Evolutionary conservation across 2,888 invertebrate genomes (phyloP), one percentile per base, ranked within the genome.

Genomic region (Papilio protenor): DNA sequence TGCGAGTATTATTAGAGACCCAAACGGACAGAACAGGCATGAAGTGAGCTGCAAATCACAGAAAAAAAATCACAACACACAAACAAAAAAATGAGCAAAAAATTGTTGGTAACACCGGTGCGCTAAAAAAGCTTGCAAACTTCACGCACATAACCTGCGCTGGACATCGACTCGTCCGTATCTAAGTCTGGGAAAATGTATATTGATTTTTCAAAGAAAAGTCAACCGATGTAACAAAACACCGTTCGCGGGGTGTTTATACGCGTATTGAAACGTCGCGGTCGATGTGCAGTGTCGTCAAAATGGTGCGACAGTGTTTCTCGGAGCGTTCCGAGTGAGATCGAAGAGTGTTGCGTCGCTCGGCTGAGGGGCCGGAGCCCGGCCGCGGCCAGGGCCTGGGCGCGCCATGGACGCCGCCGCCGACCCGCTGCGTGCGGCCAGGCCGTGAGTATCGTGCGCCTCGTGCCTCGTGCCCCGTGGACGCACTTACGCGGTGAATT

Each of bases 81-180:
- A 92, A 92, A 94, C 92, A 92, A 94, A 95, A 83, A 95, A 95
- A 94, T 93, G 88, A 91, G 91, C 93, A 95, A 95, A 95, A 94
- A 95, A 94, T 92, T 91, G 93, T 91, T 95, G 95, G 95, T 95
- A 95, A 95, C 95, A 95, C 95, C 94, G 94, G 92, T 93, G 94
- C 94, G 95, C 95, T 95, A 95, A 95, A 95, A 95, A 95, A 95
- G 95, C 95, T 95, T 94, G 95, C 95, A 95, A 95, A 95, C 95
- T 95, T 95, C 95, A 95, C 93, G 95, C 94, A 94, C 92, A 91
- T 94, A 94, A 94, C 94, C 95, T 95, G 95, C 95, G 95, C 95
- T 95, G 95, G 95, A 95, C 95, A 94, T 95, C 95, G 94, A 95
- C 95, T 94, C 95, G 94, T 93, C 92, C 92, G 92, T 93, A 92